These are phyloP conservation scores for Zhuqinia jingwanae DNA, from an alignment of 2,888 invertebrate genomes.

Conservation along the genomic window DNA sequence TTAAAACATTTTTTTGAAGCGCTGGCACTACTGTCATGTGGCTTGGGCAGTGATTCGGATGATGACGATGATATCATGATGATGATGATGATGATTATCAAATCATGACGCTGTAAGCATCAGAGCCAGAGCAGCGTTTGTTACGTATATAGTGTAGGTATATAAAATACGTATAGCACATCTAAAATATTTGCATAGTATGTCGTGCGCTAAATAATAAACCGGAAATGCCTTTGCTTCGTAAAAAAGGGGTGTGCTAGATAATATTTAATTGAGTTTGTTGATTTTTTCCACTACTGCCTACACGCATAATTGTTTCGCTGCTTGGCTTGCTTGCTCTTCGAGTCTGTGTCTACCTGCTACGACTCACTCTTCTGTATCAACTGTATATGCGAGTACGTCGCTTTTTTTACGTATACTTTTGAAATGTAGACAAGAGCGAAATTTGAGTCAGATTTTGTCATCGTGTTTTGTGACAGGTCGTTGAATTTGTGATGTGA, in stretches of 20 bases:
- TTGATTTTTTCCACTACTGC: constrained; percentile 43
- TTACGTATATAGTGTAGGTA: too few species aligned
- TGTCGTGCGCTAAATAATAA: constrained; percentile 49
- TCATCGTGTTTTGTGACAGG: constrained; percentile 49
- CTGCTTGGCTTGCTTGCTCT: neutral
- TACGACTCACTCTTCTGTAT: constrained; percentile 38
- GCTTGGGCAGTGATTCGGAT: constrained; percentile 44
- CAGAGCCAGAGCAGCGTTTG: neutral
- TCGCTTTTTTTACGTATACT: neutral
- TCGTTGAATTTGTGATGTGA: constrained; percentile 58
- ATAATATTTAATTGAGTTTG: constrained; percentile 69
- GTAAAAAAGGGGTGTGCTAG: constrained; percentile 61
- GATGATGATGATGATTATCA: constrained; percentile 27
- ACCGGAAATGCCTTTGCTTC: constrained; percentile 65
- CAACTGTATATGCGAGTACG: constrained; percentile 3
- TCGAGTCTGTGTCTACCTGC: neutral
- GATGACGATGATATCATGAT: constrained; percentile 43
- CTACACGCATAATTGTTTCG: constrained; percentile 12
- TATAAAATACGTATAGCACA: neutral
- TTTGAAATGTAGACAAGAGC: too few species aligned
- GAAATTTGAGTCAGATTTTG: constrained; percentile 16
- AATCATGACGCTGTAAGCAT: neutral
- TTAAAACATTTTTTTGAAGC: neutral
- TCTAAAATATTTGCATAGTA: neutral
- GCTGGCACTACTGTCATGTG: neutral